Base-by-base conservation (phyloP, 2,113 vertebrate species). In the Archocentrus centrarchus region DNA sequence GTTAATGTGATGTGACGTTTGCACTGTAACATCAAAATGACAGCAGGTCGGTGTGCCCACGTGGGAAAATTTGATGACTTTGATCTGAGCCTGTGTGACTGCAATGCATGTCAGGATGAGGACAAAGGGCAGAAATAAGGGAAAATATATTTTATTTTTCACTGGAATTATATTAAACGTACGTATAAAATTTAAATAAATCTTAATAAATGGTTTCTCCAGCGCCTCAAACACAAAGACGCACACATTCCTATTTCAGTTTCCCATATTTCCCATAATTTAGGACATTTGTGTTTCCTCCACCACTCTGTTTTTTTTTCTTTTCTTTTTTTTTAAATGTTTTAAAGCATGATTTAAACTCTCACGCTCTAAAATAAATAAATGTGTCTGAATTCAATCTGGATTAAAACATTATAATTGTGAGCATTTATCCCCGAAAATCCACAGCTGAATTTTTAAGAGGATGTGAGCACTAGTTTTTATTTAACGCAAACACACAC, bases 341-440 rank as follows among this genome's bases (percentile, higher is more conserved):
- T 75, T 61, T 62, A 32, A 88, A 84, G 81, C 76, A 70, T 14
- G 73, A 90, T 89, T 94, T 90, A 79, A 92, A 91, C 88, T 91
- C 86, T 84, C 88, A 84, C 57, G 75, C 90, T 86, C 66, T 75
- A 50, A 92, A 93, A 92, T 93, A 93, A 95, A 93, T 93, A 94
- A 93, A 94, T 90, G 89, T 92, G 84, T 92, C 85, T 88, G 88
- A 87, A 88, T 91, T 83, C 88, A 93, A 93, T 93, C 92, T 92
- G 94, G 94, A 94, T 94, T 94, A 94, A 94, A 93, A 93, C 88
- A 88, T 93, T 91, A 91, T 90, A 94, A 94, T 93, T 94, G 92
- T 88, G 81, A 91, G 87, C 83, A 92, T 93, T 95, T 95, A 93
- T 92, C 92, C 93, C 86, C 32, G 47, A 91, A 93, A 94, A 93